Evolutionary conservation across 1,140 invertebrate genomes (phyloP).

Genomic region (Carposina sasakii): DNA sequence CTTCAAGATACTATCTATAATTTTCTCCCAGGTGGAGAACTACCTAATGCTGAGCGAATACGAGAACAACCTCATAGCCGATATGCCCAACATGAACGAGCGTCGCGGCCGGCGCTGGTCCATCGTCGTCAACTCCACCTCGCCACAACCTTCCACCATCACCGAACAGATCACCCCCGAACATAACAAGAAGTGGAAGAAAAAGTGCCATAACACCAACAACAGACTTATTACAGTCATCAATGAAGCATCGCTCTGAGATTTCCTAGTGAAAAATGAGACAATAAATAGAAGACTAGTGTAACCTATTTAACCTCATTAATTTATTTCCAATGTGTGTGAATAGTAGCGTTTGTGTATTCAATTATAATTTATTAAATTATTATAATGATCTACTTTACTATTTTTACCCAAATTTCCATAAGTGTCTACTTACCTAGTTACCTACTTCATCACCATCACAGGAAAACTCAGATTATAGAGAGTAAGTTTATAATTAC

Average conservation of each 20-base stretch:
- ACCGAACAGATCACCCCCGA: conserved; percentile 38
- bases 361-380: conserved; percentile 69
- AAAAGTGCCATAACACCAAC: conserved; percentile 69
- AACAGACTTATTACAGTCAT: conserved; percentile 82
- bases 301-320: conserved; percentile 70
- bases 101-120: conserved; percentile 81
- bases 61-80: conserved; percentile 88
- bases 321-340: conserved; percentile 70
- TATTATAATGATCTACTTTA: conserved; percentile 35
- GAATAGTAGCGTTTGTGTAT: conserved; percentile 65
- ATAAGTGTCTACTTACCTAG: no score
- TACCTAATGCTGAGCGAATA: conserved; percentile 90
- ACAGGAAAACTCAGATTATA: no score
- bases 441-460: no score
- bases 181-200: conserved; percentile 66
- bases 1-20: no score
- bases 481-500: no score
- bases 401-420: no score
- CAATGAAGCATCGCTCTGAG: conserved; percentile 78
- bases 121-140: conserved; percentile 62
- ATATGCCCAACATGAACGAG: conserved; percentile 82
- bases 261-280: conserved; percentile 50
- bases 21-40: conserved; percentile 82
- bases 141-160: conserved; percentile 30
- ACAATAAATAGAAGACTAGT: conserved; percentile 66